Base-by-base conservation (phyloP, 2,888 invertebrate genomes). In the Drosophila lutescens region DNA sequence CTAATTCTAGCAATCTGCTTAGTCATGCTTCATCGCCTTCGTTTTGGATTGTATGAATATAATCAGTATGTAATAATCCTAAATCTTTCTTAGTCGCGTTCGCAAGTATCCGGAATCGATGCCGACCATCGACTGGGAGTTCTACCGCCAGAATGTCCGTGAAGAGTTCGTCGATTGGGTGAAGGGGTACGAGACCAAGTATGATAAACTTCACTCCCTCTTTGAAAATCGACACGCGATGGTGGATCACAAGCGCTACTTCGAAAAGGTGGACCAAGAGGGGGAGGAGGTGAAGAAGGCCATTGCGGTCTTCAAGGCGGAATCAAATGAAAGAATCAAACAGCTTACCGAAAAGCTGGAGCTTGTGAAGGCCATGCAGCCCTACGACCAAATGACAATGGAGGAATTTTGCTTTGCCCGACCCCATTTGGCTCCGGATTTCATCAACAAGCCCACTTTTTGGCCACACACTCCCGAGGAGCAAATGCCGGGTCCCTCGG, bases 71-170 rank as follows among this genome's bases (percentile, higher is more conserved):
- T 32, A 2, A 32, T 32, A 9, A 9, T 9, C 9, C 9, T 10
- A 34, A 15, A 10, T 32, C 5, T 9, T 13, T 12, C 1, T 13
- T 9, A 92, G 92, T 0, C 85, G 80, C 12, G 57, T 90, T 4
- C 54, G 59, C 2, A 80, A 80, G 9, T 79, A 80, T 71, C 97
- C 98, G 0, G 95, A 96, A 66, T 93, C 94, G 47, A 90, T 96
- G 38, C 97, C 97, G 12, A 94, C 94, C 89, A 95, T 98, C 78
- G 95, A 98, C 92, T 98, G 98, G 96, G 91, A 94, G 0, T 91
- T 92, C 57, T 98, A 98, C 93, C 96, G 95, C 90, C 92, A 93
- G 40, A 93, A 93, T 41, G 93, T 94, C 46, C 92, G 93, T 1
- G 93, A 97, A 20, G 94, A 96, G 0, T 92, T 95, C 58, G 93